These are phyloP conservation scores for Bombus breviceps DNA, from an alignment of 1,140 invertebrate species.

Conservation along the genomic window DNA sequence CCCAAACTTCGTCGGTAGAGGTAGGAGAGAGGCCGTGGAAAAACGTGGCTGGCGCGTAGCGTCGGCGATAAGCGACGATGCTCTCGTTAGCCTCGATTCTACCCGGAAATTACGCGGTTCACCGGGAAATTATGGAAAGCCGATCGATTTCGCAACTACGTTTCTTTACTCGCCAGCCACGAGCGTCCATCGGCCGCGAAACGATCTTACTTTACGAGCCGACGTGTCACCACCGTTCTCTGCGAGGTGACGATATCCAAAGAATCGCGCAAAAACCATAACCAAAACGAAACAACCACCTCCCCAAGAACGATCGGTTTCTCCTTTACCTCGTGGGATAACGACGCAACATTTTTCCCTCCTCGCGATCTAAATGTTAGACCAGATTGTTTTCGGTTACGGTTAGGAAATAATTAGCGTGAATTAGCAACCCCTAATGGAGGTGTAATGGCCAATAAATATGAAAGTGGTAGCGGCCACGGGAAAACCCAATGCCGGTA, in stretches of 20 bases:
- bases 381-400: neutral
- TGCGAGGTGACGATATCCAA: neutral
- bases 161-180: neutral
- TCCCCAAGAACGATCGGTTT: neutral
- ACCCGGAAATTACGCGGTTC: constrained; percentile 1
- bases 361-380: neutral
- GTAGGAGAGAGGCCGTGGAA: neutral
- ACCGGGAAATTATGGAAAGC: constrained; percentile 27
- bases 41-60: constrained; percentile 11
- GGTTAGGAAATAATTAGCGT: constrained; percentile 34
- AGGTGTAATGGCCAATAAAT: constrained; percentile 22
- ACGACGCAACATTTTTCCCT: neutral
- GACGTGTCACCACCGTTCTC: neutral
- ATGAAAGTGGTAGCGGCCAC: neutral
- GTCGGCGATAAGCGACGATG: constrained; percentile 21
- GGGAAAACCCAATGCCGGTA: neutral
- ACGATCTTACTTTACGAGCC: no score
- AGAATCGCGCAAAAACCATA: no score
- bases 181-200: neutral
- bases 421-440: constrained; percentile 20
- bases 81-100: constrained; percentile 28
- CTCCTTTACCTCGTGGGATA: neutral
- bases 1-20: neutral
- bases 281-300: neutral
- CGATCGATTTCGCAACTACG: constrained; percentile 34